Base-by-base conservation (phyloP, 1,140 invertebrate species). In the Teleopsis dalmanni region DNA sequence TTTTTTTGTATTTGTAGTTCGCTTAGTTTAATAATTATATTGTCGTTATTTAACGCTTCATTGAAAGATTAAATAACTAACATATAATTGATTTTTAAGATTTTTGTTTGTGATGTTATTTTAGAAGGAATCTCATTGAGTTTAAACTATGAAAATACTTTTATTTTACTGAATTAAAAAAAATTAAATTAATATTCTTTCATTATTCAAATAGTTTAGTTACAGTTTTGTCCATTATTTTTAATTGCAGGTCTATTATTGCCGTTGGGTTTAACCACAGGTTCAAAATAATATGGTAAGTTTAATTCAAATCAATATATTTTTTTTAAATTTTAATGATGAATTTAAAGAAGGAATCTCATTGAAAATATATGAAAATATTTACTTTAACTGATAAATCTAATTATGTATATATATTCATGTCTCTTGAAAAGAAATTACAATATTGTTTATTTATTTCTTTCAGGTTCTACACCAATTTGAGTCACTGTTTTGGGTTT, bases 321-420 rank as follows among this genome's bases (percentile, higher is more conserved):
- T n/a, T 25, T 1, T n/a, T 25, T 25, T 41, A 13, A 41, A 11
- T 41, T 41, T 41, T 25, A 41, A 13, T 48, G 46, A 23, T 66
- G 63, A 66, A 62, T 49, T 45, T 52, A 29, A 48, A 72, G 66
- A 74, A 75, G 77, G 78, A 80, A 80, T 80, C 78, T 80, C 76
- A 74, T 76, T 80, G 78, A 80, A 57, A n/a, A n/a, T n/a, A n/a
- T n/a, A n/a, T n/a, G n/a, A n/a, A n/a, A n/a, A n/a, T n/a, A n/a
- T n/a, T n/a, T n/a, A n/a, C n/a, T n/a, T n/a, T n/a, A n/a, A n/a
- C n/a, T n/a, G n/a, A n/a, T n/a, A n/a, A n/a, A n/a, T n/a, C n/a
- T n/a, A n/a, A n/a, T n/a, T n/a, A n/a, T n/a, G n/a, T n/a, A n/a
- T n/a, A n/a, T n/a, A n/a, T n/a, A n/a, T n/a, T n/a, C n/a, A n/a